Percentiles rank a stretch among this genome's conserved stretches.
Evolutionary conservation across 2,113 vertebrate species (phyloP).

Genomic region (Pandion haliaetus): DNA sequence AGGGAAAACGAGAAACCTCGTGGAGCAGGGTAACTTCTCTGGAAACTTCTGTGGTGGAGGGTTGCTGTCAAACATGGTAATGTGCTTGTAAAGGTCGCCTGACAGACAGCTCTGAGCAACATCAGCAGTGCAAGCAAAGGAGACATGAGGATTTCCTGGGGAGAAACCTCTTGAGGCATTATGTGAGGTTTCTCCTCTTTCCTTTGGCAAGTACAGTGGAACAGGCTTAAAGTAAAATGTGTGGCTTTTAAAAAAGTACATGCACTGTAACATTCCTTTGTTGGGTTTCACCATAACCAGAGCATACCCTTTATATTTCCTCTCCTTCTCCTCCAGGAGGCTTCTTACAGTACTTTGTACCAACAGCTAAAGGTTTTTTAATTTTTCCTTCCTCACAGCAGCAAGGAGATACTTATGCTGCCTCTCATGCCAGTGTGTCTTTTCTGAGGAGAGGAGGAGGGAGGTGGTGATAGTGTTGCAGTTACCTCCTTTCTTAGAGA

Average conservation of each 20-base stretch:
- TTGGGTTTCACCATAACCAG: not conserved
- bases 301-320: not conserved
- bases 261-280: not conserved
- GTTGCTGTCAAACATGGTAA: not conserved
- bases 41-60: not conserved
- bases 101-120: not conserved
- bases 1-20: slow-evolving; percentile 19
- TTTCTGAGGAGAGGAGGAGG: not conserved
- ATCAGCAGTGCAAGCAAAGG: not conserved
- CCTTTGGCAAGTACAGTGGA: not conserved
- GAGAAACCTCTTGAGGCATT: not conserved
- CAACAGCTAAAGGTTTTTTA: not conserved
- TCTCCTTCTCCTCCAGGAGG: not conserved
- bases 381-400: not conserved
- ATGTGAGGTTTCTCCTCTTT: not conserved
- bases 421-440: not conserved
- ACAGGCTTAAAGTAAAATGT: not conserved
- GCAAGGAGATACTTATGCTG: not conserved
- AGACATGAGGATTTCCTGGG: not conserved
- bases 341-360: not conserved
- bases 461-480: not conserved
- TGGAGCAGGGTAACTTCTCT: not conserved
- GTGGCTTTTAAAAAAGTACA: not conserved
- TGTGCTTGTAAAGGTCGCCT: not conserved
- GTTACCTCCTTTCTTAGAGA: not conserved